These are phyloP conservation scores for Choloepus didactylus DNA, from an alignment of 2,797 vertebrate species.

Conservation along the genomic window DNA sequence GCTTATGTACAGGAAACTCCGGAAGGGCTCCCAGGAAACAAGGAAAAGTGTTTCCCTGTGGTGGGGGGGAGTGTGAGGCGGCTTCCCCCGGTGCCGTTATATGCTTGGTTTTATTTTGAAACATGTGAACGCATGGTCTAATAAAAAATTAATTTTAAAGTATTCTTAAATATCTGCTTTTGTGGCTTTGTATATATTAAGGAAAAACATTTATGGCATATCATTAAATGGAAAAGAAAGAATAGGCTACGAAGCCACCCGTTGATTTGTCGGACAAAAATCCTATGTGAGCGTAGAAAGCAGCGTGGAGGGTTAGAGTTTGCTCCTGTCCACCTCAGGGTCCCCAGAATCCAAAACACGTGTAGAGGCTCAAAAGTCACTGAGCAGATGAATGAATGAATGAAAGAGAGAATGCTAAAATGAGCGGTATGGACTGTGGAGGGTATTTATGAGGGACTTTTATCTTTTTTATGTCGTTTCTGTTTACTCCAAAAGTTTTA, in stretches of 20 bases:
- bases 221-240: not conserved
- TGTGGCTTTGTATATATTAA: not conserved
- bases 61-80: not conserved
- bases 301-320: not conserved
- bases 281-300: not conserved
- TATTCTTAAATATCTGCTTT: not conserved
- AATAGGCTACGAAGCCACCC: not conserved
- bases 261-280: not conserved
- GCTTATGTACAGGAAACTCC: not conserved
- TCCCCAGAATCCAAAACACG: not conserved
- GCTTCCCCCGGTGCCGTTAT: too few species aligned
- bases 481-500: not conserved
- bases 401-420: not conserved
- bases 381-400: not conserved
- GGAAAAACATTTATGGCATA: not conserved
- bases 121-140: not conserved
- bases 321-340: not conserved
- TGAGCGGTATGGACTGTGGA: not conserved
- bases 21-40: not conserved
- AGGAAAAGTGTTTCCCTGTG: not conserved
- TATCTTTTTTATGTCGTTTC: not conserved
- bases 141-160: constrained; percentile 2
- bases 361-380: not conserved
- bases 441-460: not conserved
- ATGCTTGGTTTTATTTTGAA: not conserved